phyloP scores from a whole-genome alignment of 2,113 vertebrate species.

The Sarotherodon lohbergeri region DNA sequence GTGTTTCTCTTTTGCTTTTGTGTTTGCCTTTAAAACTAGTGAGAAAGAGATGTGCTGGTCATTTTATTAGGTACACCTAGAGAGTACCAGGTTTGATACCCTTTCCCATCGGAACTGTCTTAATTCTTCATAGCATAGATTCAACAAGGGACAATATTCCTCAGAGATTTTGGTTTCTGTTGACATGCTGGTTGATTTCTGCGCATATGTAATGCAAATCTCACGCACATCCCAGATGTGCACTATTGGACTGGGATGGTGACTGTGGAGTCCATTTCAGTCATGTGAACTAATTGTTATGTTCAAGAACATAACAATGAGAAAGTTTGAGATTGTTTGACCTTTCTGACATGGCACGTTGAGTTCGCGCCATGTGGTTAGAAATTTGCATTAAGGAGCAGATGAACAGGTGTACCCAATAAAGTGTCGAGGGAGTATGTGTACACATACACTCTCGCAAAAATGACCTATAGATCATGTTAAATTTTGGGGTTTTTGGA shows the following conservation, averaged over 20 bases:
- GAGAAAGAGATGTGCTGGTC: neutral
- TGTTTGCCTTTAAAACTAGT: neutral
- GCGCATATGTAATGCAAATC: too few relatives aligned
- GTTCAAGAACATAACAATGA: neutral
- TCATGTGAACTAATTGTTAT: neutral
- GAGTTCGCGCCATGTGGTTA: neutral
- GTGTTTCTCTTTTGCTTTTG: neutral
- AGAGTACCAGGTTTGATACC: neutral
- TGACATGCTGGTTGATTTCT: too few relatives aligned
- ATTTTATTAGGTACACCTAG: neutral
- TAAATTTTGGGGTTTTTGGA: neutral
- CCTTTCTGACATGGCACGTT: neutral
- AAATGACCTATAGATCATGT: neutral
- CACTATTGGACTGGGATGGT: neutral
- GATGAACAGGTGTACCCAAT: neutral
- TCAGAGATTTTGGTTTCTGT: too few relatives aligned
- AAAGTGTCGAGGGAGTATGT: neutral
- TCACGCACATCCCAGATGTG: neutral
- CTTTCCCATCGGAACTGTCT: neutral
- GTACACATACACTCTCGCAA: neutral
- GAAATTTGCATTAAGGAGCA: neutral
- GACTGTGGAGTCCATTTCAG: neutral
- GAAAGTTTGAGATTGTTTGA: neutral
- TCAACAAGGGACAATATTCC: too few relatives aligned
- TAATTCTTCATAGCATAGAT: neutral